Evolutionary conservation across 2,113 vertebrate genomes (phyloP).

Genomic region (Papio anubis): DNA sequence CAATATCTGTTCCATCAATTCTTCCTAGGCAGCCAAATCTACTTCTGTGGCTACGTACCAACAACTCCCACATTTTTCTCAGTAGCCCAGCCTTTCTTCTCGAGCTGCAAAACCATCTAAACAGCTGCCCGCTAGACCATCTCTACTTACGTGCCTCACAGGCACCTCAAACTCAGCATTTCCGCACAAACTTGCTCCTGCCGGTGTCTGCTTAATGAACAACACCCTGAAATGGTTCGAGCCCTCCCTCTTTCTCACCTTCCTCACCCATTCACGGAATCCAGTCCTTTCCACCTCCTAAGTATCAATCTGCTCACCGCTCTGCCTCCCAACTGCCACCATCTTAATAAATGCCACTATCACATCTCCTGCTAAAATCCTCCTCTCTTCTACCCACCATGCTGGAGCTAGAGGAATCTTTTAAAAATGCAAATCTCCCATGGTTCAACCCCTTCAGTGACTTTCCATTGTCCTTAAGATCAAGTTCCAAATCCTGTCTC

Average conservation of each 20-base stretch:
- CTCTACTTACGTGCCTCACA: background rate
- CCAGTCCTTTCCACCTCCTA: background rate
- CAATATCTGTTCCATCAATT: background rate
- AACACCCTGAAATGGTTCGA: background rate
- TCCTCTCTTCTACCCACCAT: background rate
- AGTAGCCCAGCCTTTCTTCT: background rate
- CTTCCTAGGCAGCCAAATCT: background rate
- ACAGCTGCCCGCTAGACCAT: background rate
- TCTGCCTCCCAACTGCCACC: background rate
- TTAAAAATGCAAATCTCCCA: background rate
- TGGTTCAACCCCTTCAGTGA: background rate
- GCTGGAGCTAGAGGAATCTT: background rate
- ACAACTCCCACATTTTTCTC: background rate
- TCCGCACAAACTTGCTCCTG: background rate
- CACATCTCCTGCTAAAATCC: background rate
- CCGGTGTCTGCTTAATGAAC: background rate
- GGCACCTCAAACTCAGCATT: background rate
- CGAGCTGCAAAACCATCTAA: background rate
- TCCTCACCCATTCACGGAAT: background rate
- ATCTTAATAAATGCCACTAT: background rate
- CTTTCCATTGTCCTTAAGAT: background rate
- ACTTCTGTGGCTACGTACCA: background rate
- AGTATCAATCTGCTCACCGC: background rate
- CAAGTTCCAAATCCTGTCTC: background rate
- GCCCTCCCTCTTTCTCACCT: background rate